Evolutionary conservation across 1,140 invertebrate species (phyloP).

Genomic region (Drosophila kurseongensis): DNA sequence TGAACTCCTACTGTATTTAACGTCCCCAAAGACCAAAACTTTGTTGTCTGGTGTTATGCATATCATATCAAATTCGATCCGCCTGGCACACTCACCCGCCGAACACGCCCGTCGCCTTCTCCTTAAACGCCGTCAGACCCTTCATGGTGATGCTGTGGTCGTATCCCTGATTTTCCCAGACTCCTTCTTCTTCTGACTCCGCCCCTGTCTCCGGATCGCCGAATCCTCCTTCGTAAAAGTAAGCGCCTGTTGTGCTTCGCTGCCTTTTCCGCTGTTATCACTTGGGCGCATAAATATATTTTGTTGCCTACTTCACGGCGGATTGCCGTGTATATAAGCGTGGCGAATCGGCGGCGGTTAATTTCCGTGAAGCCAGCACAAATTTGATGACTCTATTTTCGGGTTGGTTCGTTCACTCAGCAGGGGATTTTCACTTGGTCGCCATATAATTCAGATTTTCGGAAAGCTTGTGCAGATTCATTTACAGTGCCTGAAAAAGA

Average conservation of each 20-base stretch:
- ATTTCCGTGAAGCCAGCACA: slow-evolving; percentile 59
- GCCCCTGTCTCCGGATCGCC: slow-evolving; percentile 29
- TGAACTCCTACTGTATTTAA: no score
- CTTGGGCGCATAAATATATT: slow-evolving; percentile 77
- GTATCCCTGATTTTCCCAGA: slow-evolving; percentile 26
- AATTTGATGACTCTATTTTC: slow-evolving; percentile 73
- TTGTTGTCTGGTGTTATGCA: slow-evolving; percentile 7
- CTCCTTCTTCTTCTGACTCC: slow-evolving; percentile 11
- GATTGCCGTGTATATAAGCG: slow-evolving; percentile 63
- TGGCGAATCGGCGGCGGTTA: slow-evolving; percentile 72
- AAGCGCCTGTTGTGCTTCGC: slow-evolving; percentile 34
- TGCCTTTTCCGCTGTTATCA: slow-evolving; percentile 62
- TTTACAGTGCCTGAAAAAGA: slow-evolving; percentile 64
- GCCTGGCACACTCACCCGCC: slow-evolving; percentile 65
- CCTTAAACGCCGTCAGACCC: slow-evolving; percentile 83
- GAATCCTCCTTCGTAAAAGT: slow-evolving; percentile 26
- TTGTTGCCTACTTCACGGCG: slow-evolving; percentile 71
- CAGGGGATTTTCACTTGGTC: slow-evolving; percentile 43
- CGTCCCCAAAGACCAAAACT: background rate
- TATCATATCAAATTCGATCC: slow-evolving; percentile 20
- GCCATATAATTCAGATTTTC: slow-evolving; percentile 51
- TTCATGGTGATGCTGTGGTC: slow-evolving; percentile 69
- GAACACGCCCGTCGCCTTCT: slow-evolving; percentile 80
- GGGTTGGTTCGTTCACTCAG: slow-evolving; percentile 54
- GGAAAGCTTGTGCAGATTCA: slow-evolving; percentile 49